phyloP scores from a whole-genome alignment of 2,888 invertebrate species.

The Trileptium ribeirensis region DNA sequence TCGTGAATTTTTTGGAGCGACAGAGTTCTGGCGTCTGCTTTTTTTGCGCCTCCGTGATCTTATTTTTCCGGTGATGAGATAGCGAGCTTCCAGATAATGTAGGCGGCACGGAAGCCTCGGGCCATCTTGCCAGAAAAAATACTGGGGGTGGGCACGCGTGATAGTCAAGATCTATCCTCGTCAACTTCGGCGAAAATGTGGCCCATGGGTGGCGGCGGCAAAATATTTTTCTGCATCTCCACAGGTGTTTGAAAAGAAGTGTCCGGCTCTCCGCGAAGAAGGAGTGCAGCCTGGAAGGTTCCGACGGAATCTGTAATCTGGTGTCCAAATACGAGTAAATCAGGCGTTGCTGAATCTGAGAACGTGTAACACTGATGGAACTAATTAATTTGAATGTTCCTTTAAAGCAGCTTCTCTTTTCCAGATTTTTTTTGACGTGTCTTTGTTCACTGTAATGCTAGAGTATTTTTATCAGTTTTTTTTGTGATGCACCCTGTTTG shows the following conservation, averaged over 20 bases:
- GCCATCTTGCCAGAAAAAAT: not conserved
- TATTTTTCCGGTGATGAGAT: not conserved
- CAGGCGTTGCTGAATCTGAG: too few relatives aligned
- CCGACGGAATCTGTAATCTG: not conserved
- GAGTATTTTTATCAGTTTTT: slow-evolving; percentile 52
- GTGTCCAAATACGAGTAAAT: too few relatives aligned
- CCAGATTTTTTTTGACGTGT: too few relatives aligned
- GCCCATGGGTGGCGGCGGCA: too few relatives aligned
- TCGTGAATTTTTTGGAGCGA: too few relatives aligned
- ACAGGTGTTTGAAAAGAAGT: not conserved
- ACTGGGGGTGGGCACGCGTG: not conserved
- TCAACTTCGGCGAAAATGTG: not conserved
- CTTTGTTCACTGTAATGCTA: slow-evolving; percentile 49
- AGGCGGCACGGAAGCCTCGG: not conserved
- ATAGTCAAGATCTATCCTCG: not conserved
- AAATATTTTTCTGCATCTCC: not conserved
- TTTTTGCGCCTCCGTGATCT: too few relatives aligned
- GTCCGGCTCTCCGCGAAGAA: not conserved
- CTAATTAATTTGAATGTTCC: too few relatives aligned
- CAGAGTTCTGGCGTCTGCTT: too few relatives aligned
- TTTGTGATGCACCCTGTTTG: slow-evolving; percentile 52
- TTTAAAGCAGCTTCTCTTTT: too few relatives aligned
- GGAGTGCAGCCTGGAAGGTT: not conserved
- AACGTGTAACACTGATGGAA: too few relatives aligned
- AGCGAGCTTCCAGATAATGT: not conserved